These are phyloP conservation scores for Eupithecia vulgata DNA, from an alignment of 2,888 invertebrate genomes.

Conservation along the genomic window DNA sequence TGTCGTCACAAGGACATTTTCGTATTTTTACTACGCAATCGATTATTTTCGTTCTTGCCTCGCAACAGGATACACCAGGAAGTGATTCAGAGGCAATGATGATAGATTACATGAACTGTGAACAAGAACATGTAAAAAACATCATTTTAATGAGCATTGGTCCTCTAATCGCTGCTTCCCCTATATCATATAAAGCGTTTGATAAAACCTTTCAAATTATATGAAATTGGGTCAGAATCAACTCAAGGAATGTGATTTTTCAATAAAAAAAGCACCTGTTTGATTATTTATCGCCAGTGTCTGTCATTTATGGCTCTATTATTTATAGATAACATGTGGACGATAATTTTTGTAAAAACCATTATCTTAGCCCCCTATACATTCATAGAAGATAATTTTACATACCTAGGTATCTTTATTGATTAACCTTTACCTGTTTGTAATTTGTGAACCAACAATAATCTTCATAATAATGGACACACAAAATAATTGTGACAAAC, in stretches of 20 bases:
- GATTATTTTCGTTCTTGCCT: slow-evolving; percentile 24
- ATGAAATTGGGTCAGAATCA: background rate
- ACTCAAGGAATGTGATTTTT: background rate
- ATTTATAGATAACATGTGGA: no score
- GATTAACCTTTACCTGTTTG: background rate
- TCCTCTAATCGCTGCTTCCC: background rate
- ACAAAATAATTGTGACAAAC: no score
- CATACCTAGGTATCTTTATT: background rate
- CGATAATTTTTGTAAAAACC: background rate
- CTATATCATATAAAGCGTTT: background rate
- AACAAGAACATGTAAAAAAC: background rate
- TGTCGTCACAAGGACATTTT: slow-evolving; percentile 56
- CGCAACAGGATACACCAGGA: slow-evolving; percentile 29
- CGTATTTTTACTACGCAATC: slow-evolving; percentile 20
- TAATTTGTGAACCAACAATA: background rate
- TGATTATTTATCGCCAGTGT: background rate
- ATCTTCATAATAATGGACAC: no score
- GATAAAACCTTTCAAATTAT: background rate
- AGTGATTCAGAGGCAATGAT: slow-evolving; percentile 23
- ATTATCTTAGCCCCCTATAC: slow-evolving; percentile 10
- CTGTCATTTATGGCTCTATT: background rate
- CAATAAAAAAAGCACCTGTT: background rate
- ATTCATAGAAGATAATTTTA: background rate
- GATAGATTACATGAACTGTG: slow-evolving; percentile 14
- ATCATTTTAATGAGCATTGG: background rate